Evolutionary conservation across 2,797 vertebrate genomes (phyloP).

Genomic region (Enoplosus armatus): DNA sequence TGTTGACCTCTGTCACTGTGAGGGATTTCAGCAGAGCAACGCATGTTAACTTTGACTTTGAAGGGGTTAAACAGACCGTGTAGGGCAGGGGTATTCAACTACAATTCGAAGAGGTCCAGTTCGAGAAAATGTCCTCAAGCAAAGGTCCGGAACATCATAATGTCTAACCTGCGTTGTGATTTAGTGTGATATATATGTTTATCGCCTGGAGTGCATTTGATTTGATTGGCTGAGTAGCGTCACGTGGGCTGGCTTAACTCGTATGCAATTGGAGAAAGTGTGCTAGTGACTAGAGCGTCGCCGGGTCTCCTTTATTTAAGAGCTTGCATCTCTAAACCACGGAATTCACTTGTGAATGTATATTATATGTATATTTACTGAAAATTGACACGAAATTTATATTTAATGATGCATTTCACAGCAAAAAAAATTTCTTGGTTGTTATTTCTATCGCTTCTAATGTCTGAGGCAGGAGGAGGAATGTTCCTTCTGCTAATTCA

Average conservation of each 20-base stretch:
- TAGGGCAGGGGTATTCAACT: no score
- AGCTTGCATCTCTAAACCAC: neutral
- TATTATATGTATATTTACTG: neutral
- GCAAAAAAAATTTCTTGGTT: neutral
- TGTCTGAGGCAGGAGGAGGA: neutral
- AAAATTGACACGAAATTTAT: neutral
- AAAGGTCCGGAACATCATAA: no score
- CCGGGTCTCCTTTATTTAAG: no score
- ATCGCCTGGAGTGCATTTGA: no score
- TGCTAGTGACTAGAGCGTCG: no score
- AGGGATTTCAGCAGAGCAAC: neutral
- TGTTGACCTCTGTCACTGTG: conserved; percentile 38
- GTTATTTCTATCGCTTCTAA: neutral
- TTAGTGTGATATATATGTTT: no score
- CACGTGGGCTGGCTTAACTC: no score
- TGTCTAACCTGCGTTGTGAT: no score
- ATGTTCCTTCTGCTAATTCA: neutral
- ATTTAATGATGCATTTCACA: neutral
- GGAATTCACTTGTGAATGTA: neutral
- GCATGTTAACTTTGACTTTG: conserved; percentile 17
- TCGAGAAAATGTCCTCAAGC: no score
- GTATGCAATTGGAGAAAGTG: no score
- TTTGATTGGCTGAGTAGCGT: no score
- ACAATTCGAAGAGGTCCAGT: no score
- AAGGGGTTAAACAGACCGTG: neutral